phyloP scores from a whole-genome alignment of 1,140 invertebrate species.

The Tribolium castaneum region DNA sequence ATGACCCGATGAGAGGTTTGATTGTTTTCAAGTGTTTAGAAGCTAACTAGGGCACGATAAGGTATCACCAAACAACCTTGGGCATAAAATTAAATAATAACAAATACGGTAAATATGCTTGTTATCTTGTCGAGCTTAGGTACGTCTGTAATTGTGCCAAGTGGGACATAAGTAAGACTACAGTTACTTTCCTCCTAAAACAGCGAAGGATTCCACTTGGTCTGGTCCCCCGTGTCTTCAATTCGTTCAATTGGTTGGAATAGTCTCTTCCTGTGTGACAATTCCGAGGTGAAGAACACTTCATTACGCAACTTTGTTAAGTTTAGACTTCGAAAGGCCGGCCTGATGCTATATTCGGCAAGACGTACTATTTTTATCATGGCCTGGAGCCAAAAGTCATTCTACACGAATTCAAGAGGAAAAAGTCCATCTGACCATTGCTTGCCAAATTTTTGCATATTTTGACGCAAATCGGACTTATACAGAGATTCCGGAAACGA shows the following conservation, averaged over 20 bases:
- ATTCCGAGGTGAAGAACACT: slow-evolving; percentile 17
- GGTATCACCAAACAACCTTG: background rate
- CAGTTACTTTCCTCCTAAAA: background rate
- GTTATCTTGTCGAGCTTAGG: slow-evolving; percentile 1
- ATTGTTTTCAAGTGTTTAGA: background rate
- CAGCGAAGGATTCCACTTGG: background rate
- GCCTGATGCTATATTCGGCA: slow-evolving; percentile 25
- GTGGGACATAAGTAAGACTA: slow-evolving; percentile 9
- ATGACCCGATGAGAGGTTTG: background rate
- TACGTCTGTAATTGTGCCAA: slow-evolving; percentile 12
- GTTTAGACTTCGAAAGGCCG: slow-evolving; percentile 21
- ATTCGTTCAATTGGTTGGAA: background rate
- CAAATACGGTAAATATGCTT: slow-evolving; percentile 3
- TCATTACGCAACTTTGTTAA: background rate
- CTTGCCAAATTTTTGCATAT: slow-evolving; percentile 14
- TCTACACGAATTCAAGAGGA: slow-evolving; percentile 12
- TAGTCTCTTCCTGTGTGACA: background rate
- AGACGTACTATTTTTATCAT: slow-evolving; percentile 14
- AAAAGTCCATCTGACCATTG: background rate
- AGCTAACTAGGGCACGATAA: slow-evolving; percentile 11
- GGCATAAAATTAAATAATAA: slow-evolving; percentile 21
- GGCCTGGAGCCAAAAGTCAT: slow-evolving; percentile 8
- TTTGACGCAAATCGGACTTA: slow-evolving; percentile 13
- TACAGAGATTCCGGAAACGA: slow-evolving; percentile 16
- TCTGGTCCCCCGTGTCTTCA: background rate